Evolutionary conservation across 2,888 invertebrate species (phyloP).

Genomic region (Oscheius sp.): DNA sequence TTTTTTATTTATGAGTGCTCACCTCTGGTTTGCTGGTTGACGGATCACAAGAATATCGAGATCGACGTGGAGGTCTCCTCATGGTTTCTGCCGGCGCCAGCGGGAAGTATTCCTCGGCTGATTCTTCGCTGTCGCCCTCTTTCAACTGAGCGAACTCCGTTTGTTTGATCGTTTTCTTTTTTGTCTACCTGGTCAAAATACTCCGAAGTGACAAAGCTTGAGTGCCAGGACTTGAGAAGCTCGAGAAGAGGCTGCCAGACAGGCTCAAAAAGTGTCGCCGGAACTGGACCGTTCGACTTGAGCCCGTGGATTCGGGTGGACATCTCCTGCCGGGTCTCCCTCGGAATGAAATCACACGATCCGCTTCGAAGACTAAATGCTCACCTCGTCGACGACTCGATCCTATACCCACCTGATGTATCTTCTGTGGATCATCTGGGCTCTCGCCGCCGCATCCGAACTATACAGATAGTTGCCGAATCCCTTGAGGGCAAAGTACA

Average conservation of each 20-base stretch:
- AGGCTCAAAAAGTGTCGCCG: slow-evolving; percentile 30
- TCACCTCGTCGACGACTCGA: too few relatives aligned
- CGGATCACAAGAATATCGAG: slow-evolving; percentile 4
- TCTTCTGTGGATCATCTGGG: slow-evolving; percentile 25
- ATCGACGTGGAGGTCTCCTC: not conserved
- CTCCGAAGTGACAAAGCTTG: slow-evolving; percentile 31
- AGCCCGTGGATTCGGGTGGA: slow-evolving; percentile 29
- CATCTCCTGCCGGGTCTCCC: slow-evolving; percentile 31
- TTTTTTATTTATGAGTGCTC: not conserved
- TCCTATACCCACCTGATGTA: slow-evolving; percentile 19
- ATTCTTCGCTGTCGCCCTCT: not conserved
- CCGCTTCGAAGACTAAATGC: slow-evolving; percentile 30
- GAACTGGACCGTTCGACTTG: not conserved
- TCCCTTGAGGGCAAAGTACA: slow-evolving; percentile 33
- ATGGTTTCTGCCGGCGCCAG: slow-evolving; percentile 24
- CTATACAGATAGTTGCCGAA: slow-evolving; percentile 19
- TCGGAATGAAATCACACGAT: slow-evolving; percentile 27
- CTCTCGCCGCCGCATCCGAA: slow-evolving; percentile 21
- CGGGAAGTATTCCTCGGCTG: not conserved
- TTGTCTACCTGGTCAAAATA: slow-evolving; percentile 16
- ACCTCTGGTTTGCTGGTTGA: slow-evolving; percentile 26
- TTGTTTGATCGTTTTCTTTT: not conserved
- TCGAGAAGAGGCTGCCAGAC: slow-evolving; percentile 14
- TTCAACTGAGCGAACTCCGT: not conserved
- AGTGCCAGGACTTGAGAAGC: slow-evolving; percentile 27